Conservation (phyloP, 1,140 invertebrate species). For the Ridgeia piscesae region DNA sequence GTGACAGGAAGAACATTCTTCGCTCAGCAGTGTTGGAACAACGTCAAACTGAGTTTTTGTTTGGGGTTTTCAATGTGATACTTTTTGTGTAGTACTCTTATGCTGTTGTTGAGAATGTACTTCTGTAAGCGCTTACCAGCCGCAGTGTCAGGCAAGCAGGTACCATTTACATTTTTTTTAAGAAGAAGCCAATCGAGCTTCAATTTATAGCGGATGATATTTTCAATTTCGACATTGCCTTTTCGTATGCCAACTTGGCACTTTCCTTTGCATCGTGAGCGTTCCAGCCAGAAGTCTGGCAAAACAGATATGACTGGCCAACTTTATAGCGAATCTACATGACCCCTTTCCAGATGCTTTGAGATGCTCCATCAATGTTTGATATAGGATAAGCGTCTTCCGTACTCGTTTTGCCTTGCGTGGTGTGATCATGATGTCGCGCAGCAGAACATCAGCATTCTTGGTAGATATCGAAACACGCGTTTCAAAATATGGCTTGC, state of each 20-base stretch:
- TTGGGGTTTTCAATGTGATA: slow-evolving; percentile 11
- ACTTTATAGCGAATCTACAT: background rate
- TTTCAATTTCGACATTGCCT: background rate
- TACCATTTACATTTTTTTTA: background rate
- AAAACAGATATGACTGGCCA: slow-evolving; percentile 7
- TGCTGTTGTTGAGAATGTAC: slow-evolving; percentile 15
- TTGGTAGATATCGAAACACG: background rate
- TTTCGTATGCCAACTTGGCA: slow-evolving; percentile 6
- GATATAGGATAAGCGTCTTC: background rate
- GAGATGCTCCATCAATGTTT: slow-evolving; percentile 1
- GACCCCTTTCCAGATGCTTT: slow-evolving; percentile 13
- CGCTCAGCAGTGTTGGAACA: no score
- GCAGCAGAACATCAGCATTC: slow-evolving; percentile 7
- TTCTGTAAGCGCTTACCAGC: slow-evolving; percentile 8
- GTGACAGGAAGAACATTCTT: background rate
- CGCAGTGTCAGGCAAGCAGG: background rate
- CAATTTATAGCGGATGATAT: background rate
- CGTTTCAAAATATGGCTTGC: background rate
- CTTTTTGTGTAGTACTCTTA: slow-evolving; percentile 3
- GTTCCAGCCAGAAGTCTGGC: slow-evolving; percentile 6
- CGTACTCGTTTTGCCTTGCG: background rate
- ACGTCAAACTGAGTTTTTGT: background rate
- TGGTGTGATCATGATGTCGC: background rate
- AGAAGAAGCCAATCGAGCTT: slow-evolving; percentile 4
- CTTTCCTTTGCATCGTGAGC: background rate